These are phyloP conservation scores for Notospermus geniculatus DNA, from an alignment of 1,140 invertebrate species.

Conservation along the genomic window DNA sequence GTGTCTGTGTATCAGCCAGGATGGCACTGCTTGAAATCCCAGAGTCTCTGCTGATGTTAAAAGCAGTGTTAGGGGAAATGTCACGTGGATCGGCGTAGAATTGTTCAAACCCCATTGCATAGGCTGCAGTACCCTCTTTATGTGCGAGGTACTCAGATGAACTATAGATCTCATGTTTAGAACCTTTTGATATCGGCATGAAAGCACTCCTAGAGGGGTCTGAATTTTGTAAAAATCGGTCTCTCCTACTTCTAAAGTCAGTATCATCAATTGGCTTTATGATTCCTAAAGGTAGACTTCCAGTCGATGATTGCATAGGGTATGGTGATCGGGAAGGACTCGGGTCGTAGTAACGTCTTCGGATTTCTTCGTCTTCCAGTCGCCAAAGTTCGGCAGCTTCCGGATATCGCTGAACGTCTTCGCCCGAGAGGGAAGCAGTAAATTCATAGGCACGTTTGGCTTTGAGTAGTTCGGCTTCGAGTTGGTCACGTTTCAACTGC, in stretches of 20 bases:
- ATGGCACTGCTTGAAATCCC: constrained; percentile 6
- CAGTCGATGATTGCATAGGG: constrained; percentile 10
- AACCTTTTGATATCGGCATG: constrained; percentile 2
- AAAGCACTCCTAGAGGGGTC: background rate
- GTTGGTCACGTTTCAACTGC: too few species aligned
- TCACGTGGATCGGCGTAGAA: constrained; percentile 36
- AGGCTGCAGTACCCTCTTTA: constrained; percentile 31
- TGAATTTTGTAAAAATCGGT: background rate
- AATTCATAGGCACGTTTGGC: too few species aligned
- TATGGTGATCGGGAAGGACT: constrained; percentile 15
- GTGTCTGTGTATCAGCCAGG: background rate
- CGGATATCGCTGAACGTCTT: constrained; percentile 18
- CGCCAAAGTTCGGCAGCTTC: constrained; percentile 35
- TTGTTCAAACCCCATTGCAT: constrained; percentile 17
- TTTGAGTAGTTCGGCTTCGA: too few species aligned
- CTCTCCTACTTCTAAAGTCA: background rate
- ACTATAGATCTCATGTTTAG: constrained; percentile 40
- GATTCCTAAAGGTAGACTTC: constrained; percentile 53
- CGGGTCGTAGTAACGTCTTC: constrained; percentile 26
- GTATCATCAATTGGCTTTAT: constrained; percentile 44
- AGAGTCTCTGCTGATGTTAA: constrained; percentile 5
- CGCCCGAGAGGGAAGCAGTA: too few species aligned
- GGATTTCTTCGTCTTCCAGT: constrained; percentile 49
- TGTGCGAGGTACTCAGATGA: constrained; percentile 52
- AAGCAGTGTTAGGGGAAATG: constrained; percentile 33